Evolutionary conservation across 2,888 invertebrate genomes (phyloP), one percentile per base, ranked within the genome.

Genomic region (Chymomyza procnemis): DNA sequence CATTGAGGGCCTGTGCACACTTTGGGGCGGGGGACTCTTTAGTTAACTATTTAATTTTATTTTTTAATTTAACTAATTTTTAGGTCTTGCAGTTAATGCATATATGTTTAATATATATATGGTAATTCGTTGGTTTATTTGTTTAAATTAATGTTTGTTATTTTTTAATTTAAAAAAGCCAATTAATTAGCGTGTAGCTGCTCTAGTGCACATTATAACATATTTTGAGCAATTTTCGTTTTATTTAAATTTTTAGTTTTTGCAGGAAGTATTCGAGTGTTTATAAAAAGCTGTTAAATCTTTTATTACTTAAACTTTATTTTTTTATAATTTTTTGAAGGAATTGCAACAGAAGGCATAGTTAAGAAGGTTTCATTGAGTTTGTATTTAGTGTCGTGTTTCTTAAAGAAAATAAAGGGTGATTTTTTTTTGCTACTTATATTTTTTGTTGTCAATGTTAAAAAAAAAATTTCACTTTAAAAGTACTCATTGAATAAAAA

Each of bases 21-120:
- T 54, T 54, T 3, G 19, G 16, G 16, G 14, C 8, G 16, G 16
- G 14, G 4, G 4, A 19, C 6, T 16, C 18, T 50, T 50, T 19
- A 55, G 34, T 16, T 66, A 61, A 79, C 66, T 68, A 16, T 56
- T 52, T 30, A 26, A 26, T 26, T 61, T 55, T 5, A 47, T 34
- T 66, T 26, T 61, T 55, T 47, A 16, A n/a, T 58, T 66, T 34
- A 52, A 61, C 47, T 61, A 69, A 67, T 78, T 74, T 76, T 75
- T 74, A 72, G 67, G 61, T 70, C 56, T 69, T 47, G 68, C 19
- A 68, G 47, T 59, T 47, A 59, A 34, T 19, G 26, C 26, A 46
- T 61, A 54, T 63, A 26, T 52, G 46, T 59, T 60, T 54, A 52
- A 60, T 67, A 52, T 26, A 52, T 26, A 26, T 67, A 47, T 21